Percentiles rank a stretch among this genome's conserved stretches.
phyloP scores from a whole-genome alignment of 2,888 invertebrate species.

The Mesochorus sp. region DNA sequence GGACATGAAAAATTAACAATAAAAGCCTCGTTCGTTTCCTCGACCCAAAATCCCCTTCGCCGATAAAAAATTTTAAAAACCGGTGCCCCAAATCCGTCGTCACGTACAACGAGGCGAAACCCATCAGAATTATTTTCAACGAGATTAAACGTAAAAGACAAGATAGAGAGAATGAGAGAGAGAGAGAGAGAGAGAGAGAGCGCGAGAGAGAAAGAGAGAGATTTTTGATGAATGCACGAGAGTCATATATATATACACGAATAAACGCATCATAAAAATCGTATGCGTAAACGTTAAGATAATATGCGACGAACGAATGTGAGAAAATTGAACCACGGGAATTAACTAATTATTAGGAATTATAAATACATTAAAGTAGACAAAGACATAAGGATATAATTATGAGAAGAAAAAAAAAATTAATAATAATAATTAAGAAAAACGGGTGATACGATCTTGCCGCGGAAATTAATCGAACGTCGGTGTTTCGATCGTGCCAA shows the following conservation, averaged over 20 bases:
- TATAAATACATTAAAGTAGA: conserved; percentile 62
- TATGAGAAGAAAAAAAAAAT: conserved; percentile 54
- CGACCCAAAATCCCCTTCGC: conserved; percentile 19
- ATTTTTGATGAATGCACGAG: conserved; percentile 47
- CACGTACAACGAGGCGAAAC: conserved; percentile 56
- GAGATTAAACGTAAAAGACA: conserved; percentile 44
- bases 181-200: conserved; percentile 12
- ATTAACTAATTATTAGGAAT: conserved; percentile 61
- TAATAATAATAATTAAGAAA: conserved; percentile 40
- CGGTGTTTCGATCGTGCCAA: neutral
- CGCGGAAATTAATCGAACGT: conserved; percentile 17
- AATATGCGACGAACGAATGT: conserved; percentile 55
- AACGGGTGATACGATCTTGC: conserved; percentile 56
- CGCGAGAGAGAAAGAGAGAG: neutral
- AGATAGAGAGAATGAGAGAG: conserved; percentile 8
- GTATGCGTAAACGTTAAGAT: conserved; percentile 46
- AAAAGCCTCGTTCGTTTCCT: conserved; percentile 43
- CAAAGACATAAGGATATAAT: conserved; percentile 59
- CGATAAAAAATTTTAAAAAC: too few species aligned
- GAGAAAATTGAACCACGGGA: conserved; percentile 58
- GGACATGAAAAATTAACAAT: neutral
- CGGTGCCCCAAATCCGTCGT: conserved; percentile 49
- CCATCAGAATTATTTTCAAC: conserved; percentile 62
- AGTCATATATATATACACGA: conserved; percentile 22
- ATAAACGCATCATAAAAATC: conserved; percentile 24